These are phyloP conservation scores for Siphamia tubifer DNA, from an alignment of 2,113 vertebrate species.

Conservation along the genomic window DNA sequence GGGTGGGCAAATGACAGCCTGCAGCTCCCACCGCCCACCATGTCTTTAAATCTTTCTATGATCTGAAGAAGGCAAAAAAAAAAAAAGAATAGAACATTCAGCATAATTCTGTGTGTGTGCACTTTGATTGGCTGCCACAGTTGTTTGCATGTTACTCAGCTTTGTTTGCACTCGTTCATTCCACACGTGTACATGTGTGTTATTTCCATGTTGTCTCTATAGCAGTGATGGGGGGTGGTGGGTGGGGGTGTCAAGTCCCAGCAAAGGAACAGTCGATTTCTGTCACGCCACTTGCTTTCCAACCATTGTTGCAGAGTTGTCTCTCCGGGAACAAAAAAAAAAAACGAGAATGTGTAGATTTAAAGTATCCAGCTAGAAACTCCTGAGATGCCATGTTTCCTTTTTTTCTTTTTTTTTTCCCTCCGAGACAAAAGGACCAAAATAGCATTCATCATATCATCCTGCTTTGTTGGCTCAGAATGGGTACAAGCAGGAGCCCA, in stretches of 20 bases:
- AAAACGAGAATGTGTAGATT: neutral
- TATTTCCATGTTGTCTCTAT: constrained; percentile 31
- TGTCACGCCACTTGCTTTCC: constrained; percentile 33
- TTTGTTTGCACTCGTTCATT: constrained; percentile 40
- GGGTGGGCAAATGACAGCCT: constrained; percentile 50
- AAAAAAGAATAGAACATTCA: constrained; percentile 56
- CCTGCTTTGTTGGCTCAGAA: neutral
- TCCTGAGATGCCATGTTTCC: neutral
- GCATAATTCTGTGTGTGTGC: constrained; percentile 57
- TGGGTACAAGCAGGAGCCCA: no score
- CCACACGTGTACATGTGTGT: constrained; percentile 35
- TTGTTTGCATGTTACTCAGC: constrained; percentile 26
- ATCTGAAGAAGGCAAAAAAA: constrained; percentile 60
- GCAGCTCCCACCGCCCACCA: constrained; percentile 53
- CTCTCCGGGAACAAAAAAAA: neutral
- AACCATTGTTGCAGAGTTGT: neutral
- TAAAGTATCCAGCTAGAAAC: neutral
- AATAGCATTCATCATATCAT: neutral
- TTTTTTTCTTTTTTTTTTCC: neutral
- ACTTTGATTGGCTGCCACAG: constrained; percentile 66
- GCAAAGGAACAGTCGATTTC: constrained; percentile 44
- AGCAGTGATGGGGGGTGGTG: constrained; percentile 28
- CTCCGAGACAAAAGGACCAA: neutral
- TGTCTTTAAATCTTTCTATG: constrained; percentile 59
- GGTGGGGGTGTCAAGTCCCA: constrained; percentile 29